Conservation (phyloP, 2,888 invertebrate genomes). For the Nebria salina region DNA sequence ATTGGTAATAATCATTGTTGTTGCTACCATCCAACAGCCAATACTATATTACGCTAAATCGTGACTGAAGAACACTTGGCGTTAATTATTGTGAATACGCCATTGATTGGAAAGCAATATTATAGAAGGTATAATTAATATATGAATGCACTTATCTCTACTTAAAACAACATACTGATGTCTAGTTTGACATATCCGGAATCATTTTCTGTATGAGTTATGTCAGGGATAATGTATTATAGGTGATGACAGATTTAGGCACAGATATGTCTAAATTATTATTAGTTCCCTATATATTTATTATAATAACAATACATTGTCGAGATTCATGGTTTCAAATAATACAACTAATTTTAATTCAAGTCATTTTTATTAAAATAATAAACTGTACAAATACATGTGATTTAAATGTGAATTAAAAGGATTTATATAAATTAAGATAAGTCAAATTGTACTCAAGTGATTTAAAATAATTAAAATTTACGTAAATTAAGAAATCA, state of each 20-base stretch:
- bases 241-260: background rate
- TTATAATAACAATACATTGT: too few relatives aligned
- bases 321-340: too few relatives aligned
- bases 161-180: background rate
- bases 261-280: too few relatives aligned
- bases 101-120: slow-evolving; percentile 1
- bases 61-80: background rate
- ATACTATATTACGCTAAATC: background rate
- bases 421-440: too few relatives aligned
- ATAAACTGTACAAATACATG: too few relatives aligned
- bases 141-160: background rate
- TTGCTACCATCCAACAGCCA: background rate
- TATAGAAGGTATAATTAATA: slow-evolving; percentile 1
- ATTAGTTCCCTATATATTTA: too few relatives aligned
- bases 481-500: too few relatives aligned
- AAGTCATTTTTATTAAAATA: too few relatives aligned
- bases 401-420: too few relatives aligned
- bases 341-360: too few relatives aligned
- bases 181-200: background rate
- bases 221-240: background rate
- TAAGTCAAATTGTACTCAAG: too few relatives aligned
- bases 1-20: background rate
- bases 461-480: too few relatives aligned
- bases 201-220: background rate
- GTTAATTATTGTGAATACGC: background rate